Base-by-base conservation (phyloP, 2,113 vertebrate genomes). In the Ancistrus triradiatus region DNA sequence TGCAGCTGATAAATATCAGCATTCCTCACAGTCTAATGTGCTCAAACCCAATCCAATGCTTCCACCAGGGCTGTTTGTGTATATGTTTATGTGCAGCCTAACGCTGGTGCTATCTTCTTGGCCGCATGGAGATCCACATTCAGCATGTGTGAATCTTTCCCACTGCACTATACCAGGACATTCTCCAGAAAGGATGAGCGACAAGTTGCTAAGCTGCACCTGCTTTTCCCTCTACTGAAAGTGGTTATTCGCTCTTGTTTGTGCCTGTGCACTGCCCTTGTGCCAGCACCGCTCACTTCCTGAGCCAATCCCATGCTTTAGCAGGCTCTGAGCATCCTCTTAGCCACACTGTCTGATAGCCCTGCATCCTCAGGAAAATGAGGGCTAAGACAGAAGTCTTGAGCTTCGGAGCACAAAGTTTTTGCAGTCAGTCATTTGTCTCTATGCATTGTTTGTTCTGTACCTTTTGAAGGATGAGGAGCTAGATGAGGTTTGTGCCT, bases 171-270 rank as follows among this genome's bases (percentile, higher is more conserved):
- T 51, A 25, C 59, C 42, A 46, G 14, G 56, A 25, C 14, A 13
- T 58, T 24, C 48, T 58, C 51, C 15, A 28, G 51, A 44, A 69
- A 70, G 35, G 27, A 50, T 60, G 63, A 74, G 40, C 70, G 63
- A 69, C 67, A 70, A 49, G 46, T 40, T 15, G 17, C 67, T 66
- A 66, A 74, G 59, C 59, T 35, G 52, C 63, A 63, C 63, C 68
- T 68, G 68, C 47, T 68, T 62, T 62, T 64, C 52, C 51, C 40
- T 21, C 31, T 14, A 25, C 52, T 63, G 21, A 44, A 33, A 49
- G 56, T 66, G 71, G 66, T 65, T 56, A 40, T 49, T 28, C 11
- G 53, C 49, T 21, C 50, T n/a, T 15, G 65, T 46, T 33, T 46
- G 56, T 51, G 66, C 67, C 66, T 62, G 59, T 44, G 62, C 43